Evolutionary conservation across 2,888 invertebrate genomes (phyloP), one percentile per base, ranked within the genome.

Genomic region (Drosophila infuscata): DNA sequence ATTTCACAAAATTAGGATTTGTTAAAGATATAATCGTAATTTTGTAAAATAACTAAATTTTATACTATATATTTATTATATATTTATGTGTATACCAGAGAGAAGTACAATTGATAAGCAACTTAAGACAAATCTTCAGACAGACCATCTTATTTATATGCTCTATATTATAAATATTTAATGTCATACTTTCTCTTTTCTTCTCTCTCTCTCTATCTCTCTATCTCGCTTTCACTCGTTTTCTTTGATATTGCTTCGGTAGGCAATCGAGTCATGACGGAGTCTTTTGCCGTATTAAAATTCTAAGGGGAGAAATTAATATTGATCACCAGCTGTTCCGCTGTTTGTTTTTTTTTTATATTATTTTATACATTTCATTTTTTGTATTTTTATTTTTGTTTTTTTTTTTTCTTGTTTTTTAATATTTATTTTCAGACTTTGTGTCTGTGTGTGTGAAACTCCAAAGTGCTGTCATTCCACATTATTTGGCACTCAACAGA

Each of bases 21-120:
- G 30, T 32, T 41, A 57, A 38, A 30, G 41, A 30, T 30, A 38
- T 30, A 57, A 57, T 57, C 36, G 57, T 32, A 66, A 36, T 51
- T 46, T 38, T 69, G 33, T 49, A 56, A 57, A 35, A 51, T n/a
- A 61, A 70, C 57, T 38, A 57, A 70, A 46, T 30, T 32, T 57
- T 52, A 61, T 51, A 41, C 36, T 12, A 38, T 36, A 46, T 25
- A 25, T 25, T 25, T 56, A 63, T 36, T 38, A 25, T 48, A 43
- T 46, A 60, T 30, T 17, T 20, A 41, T 61, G 17, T 38, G 41
- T 66, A 60, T 57, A 51, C 35, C 59, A 72, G 51, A 72, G 57
- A 48, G 33, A 54, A 51, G 38, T 60, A 58, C 29, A 63, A 33
- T 20, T 15, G 53, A 15, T 29, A 59, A 49, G n/a, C 32, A 59